These are phyloP conservation scores for Drosophila monieri DNA, from an alignment of 2,888 invertebrate genomes.

Conservation along the genomic window DNA sequence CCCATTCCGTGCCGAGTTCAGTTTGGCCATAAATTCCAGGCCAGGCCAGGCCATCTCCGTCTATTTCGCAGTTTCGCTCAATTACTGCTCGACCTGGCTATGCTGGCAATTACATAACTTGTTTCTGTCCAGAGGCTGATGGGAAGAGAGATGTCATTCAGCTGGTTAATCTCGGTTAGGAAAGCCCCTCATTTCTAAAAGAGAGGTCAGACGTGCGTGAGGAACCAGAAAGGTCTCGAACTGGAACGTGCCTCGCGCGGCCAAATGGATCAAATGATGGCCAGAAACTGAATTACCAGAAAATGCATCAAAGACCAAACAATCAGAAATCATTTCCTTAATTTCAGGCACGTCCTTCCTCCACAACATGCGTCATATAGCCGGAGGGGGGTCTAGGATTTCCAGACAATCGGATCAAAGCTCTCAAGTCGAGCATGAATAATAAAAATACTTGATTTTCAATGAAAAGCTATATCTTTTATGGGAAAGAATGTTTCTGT, in stretches of 20 bases:
- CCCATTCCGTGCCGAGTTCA: slow-evolving; percentile 43
- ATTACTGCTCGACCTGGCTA: slow-evolving; percentile 29
- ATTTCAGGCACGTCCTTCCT: slow-evolving; percentile 24
- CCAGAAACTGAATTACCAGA: slow-evolving; percentile 19
- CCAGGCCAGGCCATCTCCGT: slow-evolving; percentile 16
- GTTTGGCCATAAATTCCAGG: slow-evolving; percentile 39
- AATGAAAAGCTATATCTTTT: background rate
- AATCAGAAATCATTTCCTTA: slow-evolving; percentile 20
- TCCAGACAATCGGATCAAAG: slow-evolving; percentile 15
- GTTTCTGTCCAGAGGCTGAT: slow-evolving; percentile 47
- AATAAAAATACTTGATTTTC: background rate
- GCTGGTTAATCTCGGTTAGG: slow-evolving; percentile 15
- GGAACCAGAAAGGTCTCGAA: slow-evolving; percentile 2
- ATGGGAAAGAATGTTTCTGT: background rate
- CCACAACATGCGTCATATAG: slow-evolving; percentile 19
- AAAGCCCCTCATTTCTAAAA: slow-evolving; percentile 1
- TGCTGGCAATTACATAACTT: slow-evolving; percentile 56
- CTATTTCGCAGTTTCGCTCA: slow-evolving; percentile 29
- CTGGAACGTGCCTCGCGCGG: slow-evolving; percentile 50
- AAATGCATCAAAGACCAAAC: slow-evolving; percentile 34
- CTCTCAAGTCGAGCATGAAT: slow-evolving; percentile 20
- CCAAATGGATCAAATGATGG: slow-evolving; percentile 12
- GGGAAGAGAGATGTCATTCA: slow-evolving; percentile 53
- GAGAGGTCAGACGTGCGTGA: slow-evolving; percentile 44
- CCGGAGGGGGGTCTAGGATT: slow-evolving; percentile 5